A percentile compares a stretch with the other conserved stretches of the same genome.
Conservation (phyloP, 1,140 invertebrate genomes). For the Wiebesia pumilae region DNA sequence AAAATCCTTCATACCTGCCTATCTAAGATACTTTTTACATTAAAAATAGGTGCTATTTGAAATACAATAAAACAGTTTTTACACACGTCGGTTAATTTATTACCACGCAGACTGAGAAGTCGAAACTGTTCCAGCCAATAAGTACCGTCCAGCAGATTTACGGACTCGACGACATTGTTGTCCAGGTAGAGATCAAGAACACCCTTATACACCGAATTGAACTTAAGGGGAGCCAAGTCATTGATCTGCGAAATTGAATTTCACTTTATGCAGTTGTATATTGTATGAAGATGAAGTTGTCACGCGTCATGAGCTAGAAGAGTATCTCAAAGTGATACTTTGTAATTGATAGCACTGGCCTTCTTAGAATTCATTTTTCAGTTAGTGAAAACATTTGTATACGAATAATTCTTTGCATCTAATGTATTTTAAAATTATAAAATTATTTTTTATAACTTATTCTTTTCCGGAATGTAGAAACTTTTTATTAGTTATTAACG, state of each 20-base stretch:
- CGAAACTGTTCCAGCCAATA: constrained; percentile 86
- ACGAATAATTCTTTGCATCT: neutral
- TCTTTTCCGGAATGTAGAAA: too few relatives aligned
- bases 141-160: constrained; percentile 83
- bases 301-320: neutral
- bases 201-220: constrained; percentile 79
- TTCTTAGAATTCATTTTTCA: neutral
- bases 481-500: neutral
- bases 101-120: constrained; percentile 83
- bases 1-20: too few relatives aligned
- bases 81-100: constrained; percentile 81
- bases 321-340: neutral
- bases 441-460: too few relatives aligned
- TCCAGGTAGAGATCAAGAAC: constrained; percentile 85
- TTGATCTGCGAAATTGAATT: constrained; percentile 74
- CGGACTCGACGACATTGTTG: constrained; percentile 82
- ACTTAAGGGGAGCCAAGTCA: constrained; percentile 78
- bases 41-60: neutral
- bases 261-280: neutral
- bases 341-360: neutral
- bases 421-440: too few relatives aligned
- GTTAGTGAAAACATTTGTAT: neutral
- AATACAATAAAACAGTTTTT: constrained; percentile 18
- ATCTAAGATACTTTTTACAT: neutral
- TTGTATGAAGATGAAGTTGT: neutral